Evolutionary conservation across 2,888 invertebrate species (phyloP).

Genomic region (Charanyca ferruginea): DNA sequence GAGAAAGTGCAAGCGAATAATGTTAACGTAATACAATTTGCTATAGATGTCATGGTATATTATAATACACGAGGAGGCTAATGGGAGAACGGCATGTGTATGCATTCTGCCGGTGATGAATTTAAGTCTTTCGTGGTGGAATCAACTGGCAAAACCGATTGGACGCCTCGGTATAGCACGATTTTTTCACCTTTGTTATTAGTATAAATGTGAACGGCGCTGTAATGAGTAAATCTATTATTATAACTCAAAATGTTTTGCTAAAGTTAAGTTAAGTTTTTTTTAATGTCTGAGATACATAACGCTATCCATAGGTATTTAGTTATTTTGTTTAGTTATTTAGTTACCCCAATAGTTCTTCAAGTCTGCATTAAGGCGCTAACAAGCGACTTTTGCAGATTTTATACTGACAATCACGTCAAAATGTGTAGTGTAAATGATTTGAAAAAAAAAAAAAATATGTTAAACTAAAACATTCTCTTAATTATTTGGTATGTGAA

Average conservation of each 20-base stretch:
- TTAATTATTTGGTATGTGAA: too few species aligned
- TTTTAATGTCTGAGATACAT: not conserved
- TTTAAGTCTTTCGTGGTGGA: not conserved
- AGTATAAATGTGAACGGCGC: too few species aligned
- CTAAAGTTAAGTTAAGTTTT: not conserved
- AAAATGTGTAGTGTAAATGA: too few species aligned
- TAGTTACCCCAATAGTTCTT: not conserved
- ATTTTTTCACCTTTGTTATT: not conserved
- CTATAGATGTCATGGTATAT: slow-evolving; percentile 10
- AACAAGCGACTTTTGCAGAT: too few species aligned
- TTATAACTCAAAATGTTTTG: not conserved
- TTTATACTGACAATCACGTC: too few species aligned
- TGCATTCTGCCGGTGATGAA: not conserved
- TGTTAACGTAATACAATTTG: slow-evolving; percentile 77
- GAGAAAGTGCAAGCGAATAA: slow-evolving; percentile 85
- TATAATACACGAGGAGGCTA: not conserved
- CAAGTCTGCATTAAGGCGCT: not conserved
- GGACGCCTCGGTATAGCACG: too few species aligned
- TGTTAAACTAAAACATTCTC: too few species aligned
- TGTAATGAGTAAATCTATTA: not conserved
- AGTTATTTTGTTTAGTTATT: too few species aligned
- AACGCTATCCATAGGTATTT: too few species aligned
- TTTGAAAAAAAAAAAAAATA: too few species aligned
- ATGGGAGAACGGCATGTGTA: not conserved
- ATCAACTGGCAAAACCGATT: not conserved